phyloP scores from a whole-genome alignment of 1,140 invertebrate genomes.

The Gerris buenoi region DNA sequence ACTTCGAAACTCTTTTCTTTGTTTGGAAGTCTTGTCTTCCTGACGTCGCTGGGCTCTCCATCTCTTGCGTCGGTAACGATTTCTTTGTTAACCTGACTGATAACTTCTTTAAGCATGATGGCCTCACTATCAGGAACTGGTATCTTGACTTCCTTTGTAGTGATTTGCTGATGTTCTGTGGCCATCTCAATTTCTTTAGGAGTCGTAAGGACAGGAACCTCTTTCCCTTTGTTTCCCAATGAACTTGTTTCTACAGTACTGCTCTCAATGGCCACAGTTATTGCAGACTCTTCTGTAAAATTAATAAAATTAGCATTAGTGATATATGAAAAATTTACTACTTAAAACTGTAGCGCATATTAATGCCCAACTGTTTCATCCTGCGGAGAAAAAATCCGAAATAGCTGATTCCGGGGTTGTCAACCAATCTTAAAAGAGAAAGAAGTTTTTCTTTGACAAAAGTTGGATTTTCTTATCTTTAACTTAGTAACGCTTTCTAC shows the following conservation, averaged over 20 bases:
- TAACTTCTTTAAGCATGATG: neutral
- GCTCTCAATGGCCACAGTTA: neutral
- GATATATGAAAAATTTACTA: too few species aligned
- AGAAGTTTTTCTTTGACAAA: too few species aligned
- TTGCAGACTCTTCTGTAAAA: neutral
- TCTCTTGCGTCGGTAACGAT: neutral
- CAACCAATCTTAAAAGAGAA: too few species aligned
- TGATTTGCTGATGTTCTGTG: neutral
- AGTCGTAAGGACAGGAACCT: neutral
- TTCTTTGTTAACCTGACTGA: neutral
- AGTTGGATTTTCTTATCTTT: too few species aligned
- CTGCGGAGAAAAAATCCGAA: too few species aligned
- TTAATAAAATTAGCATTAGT: too few species aligned
- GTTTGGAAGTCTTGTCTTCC: neutral
- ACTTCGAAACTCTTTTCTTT: neutral
- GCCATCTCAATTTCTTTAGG: neutral
- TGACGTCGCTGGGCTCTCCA: neutral
- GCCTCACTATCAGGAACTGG: neutral
- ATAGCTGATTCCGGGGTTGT: too few species aligned
- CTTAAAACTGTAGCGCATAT: too few species aligned
- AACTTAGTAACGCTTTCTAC: too few species aligned
- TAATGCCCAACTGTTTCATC: too few species aligned
- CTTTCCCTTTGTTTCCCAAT: neutral
- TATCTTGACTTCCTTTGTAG: neutral
- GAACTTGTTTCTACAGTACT: neutral